Percentiles rank a stretch among this genome's conserved stretches.
These are phyloP conservation scores for Venustaconcha ellipsiformis DNA, from an alignment of 1,140 invertebrate species.

Conservation along the genomic window DNA sequence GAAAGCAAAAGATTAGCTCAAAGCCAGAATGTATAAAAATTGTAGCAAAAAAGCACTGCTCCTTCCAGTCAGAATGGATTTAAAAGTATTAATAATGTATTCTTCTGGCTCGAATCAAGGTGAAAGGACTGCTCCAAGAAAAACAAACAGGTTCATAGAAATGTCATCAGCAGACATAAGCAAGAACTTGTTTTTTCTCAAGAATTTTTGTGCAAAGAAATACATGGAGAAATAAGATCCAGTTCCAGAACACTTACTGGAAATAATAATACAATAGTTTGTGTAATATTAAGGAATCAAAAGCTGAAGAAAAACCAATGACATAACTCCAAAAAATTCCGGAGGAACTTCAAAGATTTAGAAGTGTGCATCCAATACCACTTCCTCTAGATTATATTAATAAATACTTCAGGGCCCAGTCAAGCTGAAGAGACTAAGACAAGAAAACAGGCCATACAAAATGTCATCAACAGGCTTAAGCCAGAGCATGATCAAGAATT, in stretches of 20 bases:
- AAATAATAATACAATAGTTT: constrained; percentile 15
- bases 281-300: background rate
- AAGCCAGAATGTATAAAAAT: no score
- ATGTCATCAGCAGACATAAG: constrained; percentile 5
- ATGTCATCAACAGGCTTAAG: no score
- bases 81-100: constrained; percentile 21
- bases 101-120: constrained; percentile 7
- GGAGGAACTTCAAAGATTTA: background rate
- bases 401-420: no score
- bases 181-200: constrained; percentile 16
- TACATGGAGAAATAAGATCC: constrained; percentile 10
- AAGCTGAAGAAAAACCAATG: background rate
- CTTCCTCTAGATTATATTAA: constrained; percentile 1
- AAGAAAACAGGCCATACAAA: no score
- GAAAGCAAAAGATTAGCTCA: no score
- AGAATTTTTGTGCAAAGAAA: constrained; percentile 15
- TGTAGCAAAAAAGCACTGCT: no score
- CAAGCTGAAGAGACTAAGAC: no score
- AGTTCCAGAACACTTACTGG: constrained; percentile 16
- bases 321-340: constrained; percentile 1
- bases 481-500: no score
- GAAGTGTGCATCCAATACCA: constrained; percentile 3
- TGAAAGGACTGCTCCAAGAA: constrained; percentile 2
- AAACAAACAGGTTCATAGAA: constrained; percentile 7
- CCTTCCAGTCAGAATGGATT: no score